These are phyloP conservation scores for Lagopus muta DNA, from an alignment of 2,113 vertebrate species.

Conservation along the genomic window DNA sequence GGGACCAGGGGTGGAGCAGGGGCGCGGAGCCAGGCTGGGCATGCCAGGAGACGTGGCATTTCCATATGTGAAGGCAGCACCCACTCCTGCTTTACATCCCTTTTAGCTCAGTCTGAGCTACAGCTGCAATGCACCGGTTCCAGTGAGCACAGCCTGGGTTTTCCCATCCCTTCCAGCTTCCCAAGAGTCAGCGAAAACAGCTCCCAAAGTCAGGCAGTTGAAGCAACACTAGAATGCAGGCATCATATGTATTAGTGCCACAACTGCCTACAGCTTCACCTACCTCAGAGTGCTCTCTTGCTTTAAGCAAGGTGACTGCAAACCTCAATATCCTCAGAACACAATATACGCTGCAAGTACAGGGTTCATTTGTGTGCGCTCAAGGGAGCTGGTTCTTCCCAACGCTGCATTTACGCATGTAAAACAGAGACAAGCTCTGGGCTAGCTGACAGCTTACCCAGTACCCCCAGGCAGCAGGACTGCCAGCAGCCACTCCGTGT, in stretches of 20 bases:
- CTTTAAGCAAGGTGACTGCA: neutral
- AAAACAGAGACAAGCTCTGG: neutral
- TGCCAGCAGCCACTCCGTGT: neutral
- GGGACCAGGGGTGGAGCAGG: neutral
- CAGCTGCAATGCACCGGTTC: neutral
- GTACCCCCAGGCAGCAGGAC: neutral
- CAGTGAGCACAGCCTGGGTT: neutral
- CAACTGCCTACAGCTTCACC: neutral
- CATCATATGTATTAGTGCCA: neutral
- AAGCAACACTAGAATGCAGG: neutral
- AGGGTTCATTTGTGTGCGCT: neutral
- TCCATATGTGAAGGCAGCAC: slow-evolving; percentile 38
- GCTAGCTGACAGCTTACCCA: neutral
- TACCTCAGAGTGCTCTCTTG: neutral
- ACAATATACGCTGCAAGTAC: neutral
- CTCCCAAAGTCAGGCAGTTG: neutral
- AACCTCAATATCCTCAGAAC: neutral
- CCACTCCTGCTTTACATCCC: slow-evolving; percentile 54
- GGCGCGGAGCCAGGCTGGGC: neutral
- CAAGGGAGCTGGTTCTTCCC: neutral
- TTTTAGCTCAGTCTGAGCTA: neutral
- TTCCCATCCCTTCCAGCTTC: neutral
- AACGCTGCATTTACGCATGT: neutral
- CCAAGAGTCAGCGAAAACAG: neutral
- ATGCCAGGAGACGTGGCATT: slow-evolving; percentile 16